These are phyloP conservation scores for Phlogophora meticulosa DNA, from an alignment of 2,888 invertebrate species.

Conservation along the genomic window DNA sequence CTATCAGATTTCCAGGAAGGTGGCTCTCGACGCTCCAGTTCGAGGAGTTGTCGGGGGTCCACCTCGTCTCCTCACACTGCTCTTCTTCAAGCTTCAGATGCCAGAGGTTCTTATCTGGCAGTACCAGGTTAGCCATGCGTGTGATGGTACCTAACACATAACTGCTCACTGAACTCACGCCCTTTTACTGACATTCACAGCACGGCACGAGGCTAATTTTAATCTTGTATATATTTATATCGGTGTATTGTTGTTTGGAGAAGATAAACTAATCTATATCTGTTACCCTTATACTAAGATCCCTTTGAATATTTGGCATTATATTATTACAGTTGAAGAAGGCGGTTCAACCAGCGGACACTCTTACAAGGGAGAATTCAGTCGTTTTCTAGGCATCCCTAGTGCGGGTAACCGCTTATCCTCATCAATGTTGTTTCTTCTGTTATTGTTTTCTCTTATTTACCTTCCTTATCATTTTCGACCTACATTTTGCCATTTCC, in stretches of 20 bases:
- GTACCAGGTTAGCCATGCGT: conserved; percentile 91
- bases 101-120: conserved; percentile 92
- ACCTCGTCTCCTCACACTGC: conserved; percentile 89
- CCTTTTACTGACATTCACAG: conserved; percentile 75
- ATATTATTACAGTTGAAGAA: conserved; percentile 89
- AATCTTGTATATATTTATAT: conserved; percentile 70
- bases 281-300: conserved; percentile 51
- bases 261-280: conserved; percentile 42
- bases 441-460: conserved; percentile 65
- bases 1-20: conserved; percentile 89
- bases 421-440: conserved; percentile 79
- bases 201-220: conserved; percentile 82
- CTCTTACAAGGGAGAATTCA: conserved; percentile 89
- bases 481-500: conserved; percentile 51
- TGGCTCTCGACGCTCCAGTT: conserved; percentile 87
- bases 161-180: conserved; percentile 80
- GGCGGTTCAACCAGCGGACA: conserved; percentile 85
- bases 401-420: conserved; percentile 91
- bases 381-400: conserved; percentile 93
- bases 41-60: conserved; percentile 86
- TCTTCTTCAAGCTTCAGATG: conserved; percentile 90
- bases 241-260: conserved; percentile 58
- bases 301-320: conserved; percentile 76
- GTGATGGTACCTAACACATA: conserved; percentile 73
- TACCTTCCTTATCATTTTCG: conserved; percentile 63